Evolutionary conservation across 2,888 invertebrate species (phyloP).

Genomic region (Watsonalla binaria): DNA sequence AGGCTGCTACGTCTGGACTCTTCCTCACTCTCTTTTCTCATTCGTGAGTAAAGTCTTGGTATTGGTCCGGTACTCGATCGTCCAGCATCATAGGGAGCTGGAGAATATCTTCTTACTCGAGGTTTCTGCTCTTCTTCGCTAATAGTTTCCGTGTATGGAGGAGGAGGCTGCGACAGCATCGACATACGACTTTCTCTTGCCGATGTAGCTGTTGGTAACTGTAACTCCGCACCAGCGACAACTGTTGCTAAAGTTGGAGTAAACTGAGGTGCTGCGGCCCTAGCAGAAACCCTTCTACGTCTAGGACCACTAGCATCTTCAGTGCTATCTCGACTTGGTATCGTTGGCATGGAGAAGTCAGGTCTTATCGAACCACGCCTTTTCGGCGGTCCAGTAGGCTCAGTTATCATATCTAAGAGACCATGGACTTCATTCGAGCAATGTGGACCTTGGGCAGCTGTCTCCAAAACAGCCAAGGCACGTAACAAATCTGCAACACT

Average conservation of each 20-base stretch:
- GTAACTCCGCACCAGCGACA: slow-evolving; percentile 65
- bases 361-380: slow-evolving; percentile 58
- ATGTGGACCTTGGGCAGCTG: slow-evolving; percentile 39
- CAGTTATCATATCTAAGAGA: slow-evolving; percentile 44
- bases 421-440: slow-evolving; percentile 33
- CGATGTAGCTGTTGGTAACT: slow-evolving; percentile 57
- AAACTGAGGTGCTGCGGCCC: slow-evolving; percentile 62
- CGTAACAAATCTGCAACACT: slow-evolving; percentile 89
- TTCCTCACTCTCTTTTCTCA: slow-evolving; percentile 57
- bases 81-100: slow-evolving; percentile 56
- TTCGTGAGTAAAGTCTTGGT: slow-evolving; percentile 63
- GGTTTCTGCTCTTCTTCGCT: slow-evolving; percentile 47
- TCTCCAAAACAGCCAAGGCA: slow-evolving; percentile 84
- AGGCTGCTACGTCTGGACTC: slow-evolving; percentile 64
- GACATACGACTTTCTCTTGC: slow-evolving; percentile 68
- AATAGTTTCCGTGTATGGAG: slow-evolving; percentile 58
- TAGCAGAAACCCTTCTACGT: slow-evolving; percentile 63
- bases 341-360: slow-evolving; percentile 46
- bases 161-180: slow-evolving; percentile 67
- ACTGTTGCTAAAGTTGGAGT: slow-evolving; percentile 70
- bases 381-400: slow-evolving; percentile 34
- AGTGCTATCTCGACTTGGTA: slow-evolving; percentile 36
- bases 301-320: slow-evolving; percentile 56
- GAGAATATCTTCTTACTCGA: slow-evolving; percentile 61
- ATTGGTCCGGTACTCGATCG: slow-evolving; percentile 59